phyloP scores from a whole-genome alignment of 2,113 vertebrate species.

The Callionymus lyra region DNA sequence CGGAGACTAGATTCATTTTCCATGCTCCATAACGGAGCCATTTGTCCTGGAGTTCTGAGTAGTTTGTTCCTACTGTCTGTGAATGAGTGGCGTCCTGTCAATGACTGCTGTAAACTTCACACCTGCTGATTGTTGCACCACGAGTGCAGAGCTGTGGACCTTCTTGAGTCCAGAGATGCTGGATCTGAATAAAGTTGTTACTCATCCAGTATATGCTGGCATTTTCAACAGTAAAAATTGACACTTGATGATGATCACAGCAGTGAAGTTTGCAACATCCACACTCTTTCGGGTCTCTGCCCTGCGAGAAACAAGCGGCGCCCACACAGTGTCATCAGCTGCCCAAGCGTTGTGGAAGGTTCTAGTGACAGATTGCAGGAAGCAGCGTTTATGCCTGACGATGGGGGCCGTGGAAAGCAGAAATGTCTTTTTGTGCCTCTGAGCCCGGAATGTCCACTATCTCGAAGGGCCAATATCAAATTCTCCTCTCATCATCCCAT shows the following conservation, averaged over 20 bases:
- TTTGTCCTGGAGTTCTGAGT: conserved; percentile 56
- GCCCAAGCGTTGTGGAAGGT: conserved; percentile 65
- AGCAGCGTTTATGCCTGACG: conserved; percentile 66
- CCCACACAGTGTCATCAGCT: conserved; percentile 65
- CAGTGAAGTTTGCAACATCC: not conserved
- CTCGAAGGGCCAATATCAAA: conserved; percentile 71
- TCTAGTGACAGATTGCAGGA: conserved; percentile 77
- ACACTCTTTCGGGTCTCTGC: conserved; percentile 16
- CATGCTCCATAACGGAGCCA: conserved; percentile 65
- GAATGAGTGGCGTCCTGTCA: conserved; percentile 28
- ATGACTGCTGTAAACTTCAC: not conserved
- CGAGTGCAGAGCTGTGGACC: too few species aligned
- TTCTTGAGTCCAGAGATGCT: too few species aligned
- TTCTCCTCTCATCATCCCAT: conserved; percentile 65
- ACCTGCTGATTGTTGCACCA: not conserved
- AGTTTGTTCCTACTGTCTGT: conserved; percentile 39
- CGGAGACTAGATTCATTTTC: conserved; percentile 78
- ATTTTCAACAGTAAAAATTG: too few species aligned
- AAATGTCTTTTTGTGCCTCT: conserved; percentile 72
- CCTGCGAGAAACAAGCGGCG: conserved; percentile 55
- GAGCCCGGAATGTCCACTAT: conserved; percentile 72
- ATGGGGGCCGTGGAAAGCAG: conserved; percentile 65
- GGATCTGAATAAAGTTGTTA: too few species aligned
- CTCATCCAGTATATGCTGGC: too few species aligned
- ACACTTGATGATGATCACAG: too few species aligned